A percentile compares a stretch with the other conserved stretches of the same genome.
These are phyloP conservation scores for Edolisoma coerulescens DNA, from an alignment of 2,113 vertebrate genomes.

Conservation along the genomic window DNA sequence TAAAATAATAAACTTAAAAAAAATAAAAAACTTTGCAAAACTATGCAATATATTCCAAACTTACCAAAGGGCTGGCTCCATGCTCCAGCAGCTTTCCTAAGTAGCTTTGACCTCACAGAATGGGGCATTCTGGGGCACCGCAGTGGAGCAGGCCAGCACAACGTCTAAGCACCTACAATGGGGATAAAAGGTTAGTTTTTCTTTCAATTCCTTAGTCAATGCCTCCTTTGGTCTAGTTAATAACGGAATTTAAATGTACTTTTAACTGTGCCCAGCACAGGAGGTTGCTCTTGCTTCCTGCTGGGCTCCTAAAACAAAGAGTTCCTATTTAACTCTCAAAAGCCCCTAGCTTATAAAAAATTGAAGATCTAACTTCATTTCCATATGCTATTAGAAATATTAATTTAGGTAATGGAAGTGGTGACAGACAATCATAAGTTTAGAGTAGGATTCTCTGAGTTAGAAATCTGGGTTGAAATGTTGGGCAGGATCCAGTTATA, in stretches of 20 bases:
- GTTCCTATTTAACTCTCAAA: neutral
- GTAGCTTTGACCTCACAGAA: slow-evolving; percentile 51
- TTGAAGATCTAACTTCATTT: neutral
- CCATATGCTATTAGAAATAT: neutral
- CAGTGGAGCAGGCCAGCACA: slow-evolving; percentile 41
- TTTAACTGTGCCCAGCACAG: neutral
- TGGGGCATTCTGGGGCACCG: slow-evolving; percentile 7
- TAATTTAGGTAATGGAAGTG: neutral
- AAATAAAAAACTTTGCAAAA: slow-evolving; percentile 65
- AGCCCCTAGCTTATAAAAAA: neutral
- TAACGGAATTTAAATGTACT: neutral
- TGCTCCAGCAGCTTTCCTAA: slow-evolving; percentile 64
- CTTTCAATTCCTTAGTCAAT: neutral
- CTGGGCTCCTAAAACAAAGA: neutral
- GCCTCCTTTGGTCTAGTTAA: neutral
- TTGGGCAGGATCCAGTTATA: neutral
- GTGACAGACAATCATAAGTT: neutral
- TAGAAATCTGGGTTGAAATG: neutral
- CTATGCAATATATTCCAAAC: slow-evolving; percentile 58
- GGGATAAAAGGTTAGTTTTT: slow-evolving; percentile 42
- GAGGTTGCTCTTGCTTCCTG: neutral
- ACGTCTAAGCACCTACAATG: slow-evolving; percentile 32
- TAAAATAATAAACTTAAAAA: slow-evolving; percentile 45
- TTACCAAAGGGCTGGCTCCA: slow-evolving; percentile 59
- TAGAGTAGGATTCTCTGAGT: neutral